Base-by-base conservation (phyloP, 2,113 vertebrate genomes). In the Pipra filicauda region DNA sequence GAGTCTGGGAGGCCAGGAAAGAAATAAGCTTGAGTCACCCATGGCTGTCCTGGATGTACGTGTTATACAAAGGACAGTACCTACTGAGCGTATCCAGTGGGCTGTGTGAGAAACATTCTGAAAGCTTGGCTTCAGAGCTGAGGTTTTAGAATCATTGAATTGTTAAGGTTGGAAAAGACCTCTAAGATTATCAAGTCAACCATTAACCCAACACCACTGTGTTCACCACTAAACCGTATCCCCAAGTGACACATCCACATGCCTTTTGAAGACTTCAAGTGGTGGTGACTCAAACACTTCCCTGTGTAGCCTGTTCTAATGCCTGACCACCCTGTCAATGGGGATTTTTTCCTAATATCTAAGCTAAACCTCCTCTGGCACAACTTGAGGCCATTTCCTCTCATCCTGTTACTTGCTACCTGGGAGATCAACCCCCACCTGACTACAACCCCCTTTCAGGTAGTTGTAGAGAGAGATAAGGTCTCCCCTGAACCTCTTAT, bases 91-190 rank as follows among this genome's bases (percentile, higher is more conserved):
- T 15, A 39, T n/a, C 19, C 41, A 8, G 12, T 65, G 41, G 19
- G 13, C 17, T 70, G 2, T 22, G 9, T 23, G 28, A 70, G 7
- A 6, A 71, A 21, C 0, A 0, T 5, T 39, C 39, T 41, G 33
- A 67, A 74, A 82, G 17, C 3, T 41, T 19, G 51, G 17, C 20
- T 55, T 69, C 31, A 35, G 46, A 46, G 37, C 17, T n/a, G 11
- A 54, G 18, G 16, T n/a, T 26, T 61, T n/a, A n/a, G 28, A 61
- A 41, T 30, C 20, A 46, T 22, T 15, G 10, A 61, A 39, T 15
- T 15, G 20, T 12, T 54, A n/a, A 31, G 16, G 11, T 4, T 39
- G 11, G 39, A 67, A 61, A 61, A 31, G 11, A 26, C 24, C 16
- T 61, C 28, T 64, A 64, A 64, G 37, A 15, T 54, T 46, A 10